Percentiles rank a stretch among this genome's conserved stretches.
Conservation (phyloP, 2,797 vertebrate species). For the Darevskia nairensis region DNA sequence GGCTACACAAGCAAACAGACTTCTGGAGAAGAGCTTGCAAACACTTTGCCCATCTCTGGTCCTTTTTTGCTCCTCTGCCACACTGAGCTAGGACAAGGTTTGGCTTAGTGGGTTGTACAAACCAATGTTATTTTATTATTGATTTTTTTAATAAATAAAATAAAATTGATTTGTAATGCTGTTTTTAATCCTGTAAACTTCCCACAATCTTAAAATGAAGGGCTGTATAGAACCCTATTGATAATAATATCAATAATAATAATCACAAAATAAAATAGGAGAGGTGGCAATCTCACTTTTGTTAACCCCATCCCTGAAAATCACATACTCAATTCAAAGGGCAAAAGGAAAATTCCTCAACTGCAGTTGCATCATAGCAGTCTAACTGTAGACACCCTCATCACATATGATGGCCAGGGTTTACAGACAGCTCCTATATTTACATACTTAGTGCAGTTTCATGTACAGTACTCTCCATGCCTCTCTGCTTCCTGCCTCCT, state of each 20-base stretch:
- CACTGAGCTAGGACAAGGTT: too few species aligned
- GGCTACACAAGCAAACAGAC: too few species aligned
- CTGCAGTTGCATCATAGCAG: background rate
- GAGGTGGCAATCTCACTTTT: conserved; percentile 73
- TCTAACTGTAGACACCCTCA: background rate
- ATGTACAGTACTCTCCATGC: background rate
- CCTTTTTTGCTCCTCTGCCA: too few species aligned
- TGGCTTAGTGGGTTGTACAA: too few species aligned
- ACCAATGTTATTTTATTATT: too few species aligned
- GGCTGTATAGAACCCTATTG: background rate
- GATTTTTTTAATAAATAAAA: too few species aligned
- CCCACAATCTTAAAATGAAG: background rate
- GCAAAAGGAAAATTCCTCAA: background rate
- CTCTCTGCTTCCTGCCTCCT: background rate
- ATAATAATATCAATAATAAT: too few species aligned
- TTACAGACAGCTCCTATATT: too few species aligned
- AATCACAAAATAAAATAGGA: conserved; percentile 24
- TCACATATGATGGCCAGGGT: background rate
- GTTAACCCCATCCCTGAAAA: conserved; percentile 37
- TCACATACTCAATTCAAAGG: background rate
- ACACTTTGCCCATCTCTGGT: too few species aligned
- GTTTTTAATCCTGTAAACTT: background rate
- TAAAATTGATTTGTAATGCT: background rate
- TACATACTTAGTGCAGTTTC: too few species aligned
- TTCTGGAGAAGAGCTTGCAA: too few species aligned